A percentile compares a stretch with the other conserved stretches of the same genome.
Conservation (phyloP, 2,113 vertebrate species). For the Phalacrocorax carbo region DNA sequence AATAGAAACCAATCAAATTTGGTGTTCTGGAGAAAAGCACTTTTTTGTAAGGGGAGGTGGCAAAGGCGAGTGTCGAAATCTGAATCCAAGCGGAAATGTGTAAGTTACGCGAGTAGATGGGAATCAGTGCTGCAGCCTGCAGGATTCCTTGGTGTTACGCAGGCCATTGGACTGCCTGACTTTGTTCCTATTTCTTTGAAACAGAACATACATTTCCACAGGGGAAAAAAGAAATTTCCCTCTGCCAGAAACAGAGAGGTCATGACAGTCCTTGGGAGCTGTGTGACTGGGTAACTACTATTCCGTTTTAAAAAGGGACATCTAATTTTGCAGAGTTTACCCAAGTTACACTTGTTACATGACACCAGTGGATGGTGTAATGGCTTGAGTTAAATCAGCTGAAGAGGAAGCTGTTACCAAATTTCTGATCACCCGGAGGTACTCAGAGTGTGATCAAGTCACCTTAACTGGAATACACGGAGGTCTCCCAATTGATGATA, state of each 20-base stretch:
- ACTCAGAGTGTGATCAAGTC: background rate
- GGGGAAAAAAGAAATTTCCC: background rate
- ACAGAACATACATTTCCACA: background rate
- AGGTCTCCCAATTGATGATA: background rate
- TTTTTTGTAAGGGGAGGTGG: background rate
- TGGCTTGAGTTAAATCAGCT: background rate
- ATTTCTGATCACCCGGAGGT: background rate
- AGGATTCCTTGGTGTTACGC: background rate
- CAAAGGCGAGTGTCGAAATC: background rate
- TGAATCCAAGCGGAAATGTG: background rate
- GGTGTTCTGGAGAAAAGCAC: background rate
- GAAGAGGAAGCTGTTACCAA: background rate
- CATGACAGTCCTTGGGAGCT: background rate
- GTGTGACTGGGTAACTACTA: background rate
- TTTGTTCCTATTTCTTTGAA: background rate
- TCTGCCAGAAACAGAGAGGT: background rate
- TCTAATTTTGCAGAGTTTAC: background rate
- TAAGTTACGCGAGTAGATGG: background rate
- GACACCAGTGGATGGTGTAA: background rate
- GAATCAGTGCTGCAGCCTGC: accelerated
- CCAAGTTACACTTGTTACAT: background rate
- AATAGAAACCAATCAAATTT: background rate
- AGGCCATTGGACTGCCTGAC: background rate
- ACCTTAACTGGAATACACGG: background rate
- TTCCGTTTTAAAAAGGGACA: background rate